A percentile compares a stretch with the other conserved stretches of the same genome.
These are phyloP conservation scores for Diploptera punctata DNA, from an alignment of 2,888 invertebrate genomes.

Conservation along the genomic window DNA sequence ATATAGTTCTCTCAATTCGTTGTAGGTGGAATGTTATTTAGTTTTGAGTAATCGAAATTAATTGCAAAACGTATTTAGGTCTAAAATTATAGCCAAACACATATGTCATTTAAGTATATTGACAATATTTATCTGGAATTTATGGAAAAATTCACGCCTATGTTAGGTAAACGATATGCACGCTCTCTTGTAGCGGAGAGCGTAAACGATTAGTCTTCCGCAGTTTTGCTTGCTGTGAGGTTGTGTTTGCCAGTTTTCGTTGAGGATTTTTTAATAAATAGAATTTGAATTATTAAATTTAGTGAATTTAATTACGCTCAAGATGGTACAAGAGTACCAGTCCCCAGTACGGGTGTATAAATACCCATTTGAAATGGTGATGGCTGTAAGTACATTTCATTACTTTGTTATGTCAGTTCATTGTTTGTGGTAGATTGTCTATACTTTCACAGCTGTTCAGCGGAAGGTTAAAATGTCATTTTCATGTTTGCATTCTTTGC, in stretches of 20 bases:
- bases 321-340: conserved; percentile 96
- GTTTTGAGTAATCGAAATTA: no score
- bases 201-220: conserved; percentile 22
- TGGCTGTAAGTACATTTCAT: conserved; percentile 86
- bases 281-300: background rate
- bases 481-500: no score
- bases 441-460: conserved; percentile 16
- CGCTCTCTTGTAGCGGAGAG: background rate
- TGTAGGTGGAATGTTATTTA: no score
- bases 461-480: no score
- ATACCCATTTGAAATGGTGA: conserved; percentile 93
- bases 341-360: conserved; percentile 95
- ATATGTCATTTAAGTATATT: no score
- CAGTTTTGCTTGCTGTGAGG: background rate
- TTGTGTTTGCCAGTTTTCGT: background rate
- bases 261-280: background rate
- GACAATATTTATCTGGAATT: no score
- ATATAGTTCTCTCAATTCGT: no score
- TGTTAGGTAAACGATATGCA: no score
- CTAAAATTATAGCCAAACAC: no score
- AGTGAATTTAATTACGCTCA: conserved; percentile 51
- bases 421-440: no score
- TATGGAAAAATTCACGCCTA: no score
- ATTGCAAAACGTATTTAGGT: no score
- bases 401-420: conserved; percentile 10